A percentile compares a stretch with the other conserved stretches of the same genome.
Evolutionary conservation across 2,113 vertebrate species (phyloP).

Genomic region (Typhlomys cinereus): DNA sequence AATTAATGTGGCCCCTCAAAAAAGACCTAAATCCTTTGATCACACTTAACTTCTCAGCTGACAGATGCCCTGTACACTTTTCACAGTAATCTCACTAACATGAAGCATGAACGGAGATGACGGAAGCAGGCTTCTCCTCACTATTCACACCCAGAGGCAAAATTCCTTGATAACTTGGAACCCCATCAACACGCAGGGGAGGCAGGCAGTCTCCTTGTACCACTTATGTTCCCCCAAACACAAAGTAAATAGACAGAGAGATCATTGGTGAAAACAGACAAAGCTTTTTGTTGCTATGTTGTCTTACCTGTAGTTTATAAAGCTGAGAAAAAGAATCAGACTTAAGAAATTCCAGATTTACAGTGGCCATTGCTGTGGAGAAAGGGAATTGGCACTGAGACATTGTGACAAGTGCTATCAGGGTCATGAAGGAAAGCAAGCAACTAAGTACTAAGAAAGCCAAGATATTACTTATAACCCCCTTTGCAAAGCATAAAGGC

Average conservation of each 20-base stretch:
- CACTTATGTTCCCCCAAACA: not conserved
- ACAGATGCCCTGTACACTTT: not conserved
- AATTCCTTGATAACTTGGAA: no score
- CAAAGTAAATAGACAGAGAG: not conserved
- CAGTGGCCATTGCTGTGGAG: conserved; percentile 52
- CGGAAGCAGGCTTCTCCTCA: not conserved
- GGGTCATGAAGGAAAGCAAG: not conserved
- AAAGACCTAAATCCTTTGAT: not conserved
- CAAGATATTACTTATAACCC: not conserved
- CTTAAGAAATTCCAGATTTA: not conserved
- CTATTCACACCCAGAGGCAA: not conserved
- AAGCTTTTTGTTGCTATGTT: not conserved
- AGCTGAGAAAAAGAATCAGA: not conserved
- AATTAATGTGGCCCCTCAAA: not conserved
- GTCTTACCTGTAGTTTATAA: conserved; percentile 51
- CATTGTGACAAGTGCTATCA: no score
- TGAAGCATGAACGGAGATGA: not conserved
- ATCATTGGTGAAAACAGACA: not conserved
- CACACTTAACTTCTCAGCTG: not conserved
- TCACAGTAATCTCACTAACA: not conserved
- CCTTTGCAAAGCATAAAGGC: not conserved
- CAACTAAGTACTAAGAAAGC: not conserved
- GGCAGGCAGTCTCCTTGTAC: no score
- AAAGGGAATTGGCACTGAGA: not conserved
- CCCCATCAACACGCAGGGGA: not conserved